A percentile compares a stretch with the other conserved stretches of the same genome.
These are phyloP conservation scores for Rhimphoctona megacephalus DNA, from an alignment of 2,888 invertebrate species.

Conservation along the genomic window DNA sequence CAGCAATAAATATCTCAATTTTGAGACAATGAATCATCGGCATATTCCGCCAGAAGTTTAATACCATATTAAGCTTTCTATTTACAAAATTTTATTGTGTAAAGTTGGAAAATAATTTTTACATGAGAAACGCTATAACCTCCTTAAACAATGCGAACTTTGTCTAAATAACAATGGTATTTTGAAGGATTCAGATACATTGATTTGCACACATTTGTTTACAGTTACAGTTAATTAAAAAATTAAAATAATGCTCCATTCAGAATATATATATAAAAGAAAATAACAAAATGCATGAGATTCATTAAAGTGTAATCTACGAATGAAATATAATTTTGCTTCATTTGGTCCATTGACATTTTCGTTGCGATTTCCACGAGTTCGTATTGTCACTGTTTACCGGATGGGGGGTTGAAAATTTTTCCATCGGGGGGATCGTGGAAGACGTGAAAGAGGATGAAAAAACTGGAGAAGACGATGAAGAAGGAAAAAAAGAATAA, in stretches of 20 bases:
- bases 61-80: too few species aligned
- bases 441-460: neutral
- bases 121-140: too few species aligned
- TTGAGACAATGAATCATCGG: too few species aligned
- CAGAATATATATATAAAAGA: neutral
- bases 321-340: neutral
- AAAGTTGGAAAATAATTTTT: too few species aligned
- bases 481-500: neutral
- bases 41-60: too few species aligned
- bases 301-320: neutral
- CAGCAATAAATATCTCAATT: too few species aligned
- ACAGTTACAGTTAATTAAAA: neutral
- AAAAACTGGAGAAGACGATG: conserved; percentile 7
- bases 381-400: neutral
- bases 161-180: neutral
- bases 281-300: neutral
- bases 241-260: neutral
- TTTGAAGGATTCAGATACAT: neutral
- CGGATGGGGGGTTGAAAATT: neutral
- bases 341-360: neutral
- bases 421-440: neutral
- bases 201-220: neutral
- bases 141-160: neutral
- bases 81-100: too few species aligned
- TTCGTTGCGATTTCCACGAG: neutral